A percentile compares a stretch with the other conserved stretches of the same genome.
phyloP scores from a whole-genome alignment of 53 echinoderm and acorn worm species.

The Holothuria scabra region DNA sequence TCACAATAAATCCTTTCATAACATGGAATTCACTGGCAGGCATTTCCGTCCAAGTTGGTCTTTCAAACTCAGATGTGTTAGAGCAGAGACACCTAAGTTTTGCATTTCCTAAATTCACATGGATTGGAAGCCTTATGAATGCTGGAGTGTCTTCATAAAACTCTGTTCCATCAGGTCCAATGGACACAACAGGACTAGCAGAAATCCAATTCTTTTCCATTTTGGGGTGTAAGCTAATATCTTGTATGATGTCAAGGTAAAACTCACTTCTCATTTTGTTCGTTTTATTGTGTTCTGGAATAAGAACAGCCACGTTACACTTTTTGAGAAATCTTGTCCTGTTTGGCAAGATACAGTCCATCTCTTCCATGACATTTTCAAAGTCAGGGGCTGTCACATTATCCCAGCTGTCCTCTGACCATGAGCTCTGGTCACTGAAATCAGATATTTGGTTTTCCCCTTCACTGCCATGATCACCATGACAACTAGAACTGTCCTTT shows the following conservation, averaged over 20 bases:
- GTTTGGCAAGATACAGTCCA: slow-evolving; percentile 80
- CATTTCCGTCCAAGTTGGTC: slow-evolving; percentile 81
- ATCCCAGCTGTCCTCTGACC: slow-evolving; percentile 68
- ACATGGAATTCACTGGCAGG: slow-evolving; percentile 84
- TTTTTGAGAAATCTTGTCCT: slow-evolving; percentile 77
- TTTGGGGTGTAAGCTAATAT: slow-evolving; percentile 69
- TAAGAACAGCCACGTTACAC: slow-evolving; percentile 71
- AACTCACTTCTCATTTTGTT: slow-evolving; percentile 76
- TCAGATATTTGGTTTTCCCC: slow-evolving; percentile 55
- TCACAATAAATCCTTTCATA: slow-evolving; percentile 66
- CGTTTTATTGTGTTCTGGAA: slow-evolving; percentile 92
- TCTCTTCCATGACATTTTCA: slow-evolving; percentile 57
- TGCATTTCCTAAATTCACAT: slow-evolving; percentile 59
- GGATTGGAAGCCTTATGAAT: slow-evolving; percentile 78
- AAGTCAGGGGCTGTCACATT: slow-evolving; percentile 74
- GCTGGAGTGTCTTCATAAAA: slow-evolving; percentile 93
- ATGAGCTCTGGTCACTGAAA: slow-evolving; percentile 55
- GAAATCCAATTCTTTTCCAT: slow-evolving; percentile 52
- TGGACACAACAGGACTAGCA: slow-evolving; percentile 74
- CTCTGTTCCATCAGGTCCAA: slow-evolving; percentile 83
- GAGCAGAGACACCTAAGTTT: slow-evolving; percentile 80
- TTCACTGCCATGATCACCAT: slow-evolving; percentile 88
- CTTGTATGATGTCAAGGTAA: slow-evolving; percentile 69
- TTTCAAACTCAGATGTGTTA: slow-evolving; percentile 74
- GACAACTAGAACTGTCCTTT: slow-evolving; percentile 73